These are phyloP conservation scores for Psettodes erumei DNA, from an alignment of 2,113 vertebrate species.

Conservation along the genomic window DNA sequence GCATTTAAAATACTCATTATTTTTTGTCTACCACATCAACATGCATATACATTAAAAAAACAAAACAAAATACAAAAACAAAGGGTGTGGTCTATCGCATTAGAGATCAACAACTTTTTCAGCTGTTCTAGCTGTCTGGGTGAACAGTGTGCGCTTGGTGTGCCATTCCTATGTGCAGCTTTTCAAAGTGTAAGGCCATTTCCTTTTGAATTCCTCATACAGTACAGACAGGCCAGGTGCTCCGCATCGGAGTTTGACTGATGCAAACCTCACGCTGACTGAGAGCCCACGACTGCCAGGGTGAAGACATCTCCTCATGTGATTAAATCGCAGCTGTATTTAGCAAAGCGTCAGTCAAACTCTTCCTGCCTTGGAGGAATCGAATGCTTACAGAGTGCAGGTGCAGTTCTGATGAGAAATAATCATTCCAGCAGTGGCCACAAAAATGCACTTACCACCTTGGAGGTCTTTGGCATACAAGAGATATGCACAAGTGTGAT, in stretches of 20 bases:
- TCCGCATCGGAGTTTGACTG: constrained; percentile 69
- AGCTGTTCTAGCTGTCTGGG: constrained; percentile 19
- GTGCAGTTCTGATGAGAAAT: constrained; percentile 37
- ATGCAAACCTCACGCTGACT: constrained; percentile 31
- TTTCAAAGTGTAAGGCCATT: constrained; percentile 2
- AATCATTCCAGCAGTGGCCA: constrained; percentile 19
- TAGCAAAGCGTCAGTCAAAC: constrained; percentile 68
- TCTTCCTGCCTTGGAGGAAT: constrained; percentile 43
- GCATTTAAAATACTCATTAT: constrained; percentile 43
- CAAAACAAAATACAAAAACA: constrained; percentile 37
- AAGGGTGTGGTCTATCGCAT: constrained; percentile 29
- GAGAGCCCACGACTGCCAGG: constrained; percentile 1
- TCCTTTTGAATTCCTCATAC: constrained; percentile 24
- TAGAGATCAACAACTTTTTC: background rate
- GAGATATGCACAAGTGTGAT: constrained; percentile 36
- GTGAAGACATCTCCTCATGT: constrained; percentile 13
- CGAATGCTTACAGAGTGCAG: constrained; percentile 60
- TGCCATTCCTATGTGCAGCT: constrained; percentile 56
- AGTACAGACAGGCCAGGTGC: constrained; percentile 49
- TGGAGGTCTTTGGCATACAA: constrained; percentile 74
- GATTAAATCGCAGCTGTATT: constrained; percentile 2
- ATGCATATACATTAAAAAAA: constrained; percentile 60
- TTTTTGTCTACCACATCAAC: constrained; percentile 32
- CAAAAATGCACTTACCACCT: constrained; percentile 77
- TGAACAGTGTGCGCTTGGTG: constrained; percentile 33